A percentile compares a stretch with the other conserved stretches of the same genome.
Conservation (phyloP, 2,888 invertebrate genomes). For the Crossocerus cetratus region DNA sequence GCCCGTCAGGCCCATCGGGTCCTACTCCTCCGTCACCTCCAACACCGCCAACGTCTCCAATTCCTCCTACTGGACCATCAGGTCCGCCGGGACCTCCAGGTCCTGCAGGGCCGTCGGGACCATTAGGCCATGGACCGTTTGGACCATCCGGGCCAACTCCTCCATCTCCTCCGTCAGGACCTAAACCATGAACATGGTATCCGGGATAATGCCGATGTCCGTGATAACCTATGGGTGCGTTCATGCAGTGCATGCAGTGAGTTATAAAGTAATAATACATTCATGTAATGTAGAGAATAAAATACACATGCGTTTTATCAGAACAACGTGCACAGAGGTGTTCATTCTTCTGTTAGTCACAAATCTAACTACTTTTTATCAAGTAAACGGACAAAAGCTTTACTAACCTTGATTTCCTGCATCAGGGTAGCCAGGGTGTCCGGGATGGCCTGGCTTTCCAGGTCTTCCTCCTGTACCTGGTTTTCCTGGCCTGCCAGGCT, state of each 20-base stretch:
- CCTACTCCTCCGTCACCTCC: conserved; percentile 66
- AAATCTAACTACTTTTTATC: too few species aligned
- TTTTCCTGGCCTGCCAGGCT: conserved; percentile 64
- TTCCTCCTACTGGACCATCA: conserved; percentile 51
- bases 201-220: conserved; percentile 31
- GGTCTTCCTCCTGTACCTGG: conserved; percentile 57
- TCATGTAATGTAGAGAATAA: too few species aligned
- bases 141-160: conserved; percentile 40
- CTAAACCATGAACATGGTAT: conserved; percentile 19
- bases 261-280: too few species aligned
- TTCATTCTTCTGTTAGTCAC: too few species aligned
- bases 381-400: neutral
- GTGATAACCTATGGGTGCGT: conserved; percentile 8
- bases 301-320: too few species aligned
- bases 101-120: conserved; percentile 44
- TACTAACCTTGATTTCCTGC: neutral
- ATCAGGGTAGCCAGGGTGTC: conserved; percentile 23
- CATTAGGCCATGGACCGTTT: conserved; percentile 54
- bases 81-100: conserved; percentile 52
- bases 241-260: neutral
- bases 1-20: conserved; percentile 62
- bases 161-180: conserved; percentile 16
- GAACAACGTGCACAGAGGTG: too few species aligned
- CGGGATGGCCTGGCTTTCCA: conserved; percentile 13
- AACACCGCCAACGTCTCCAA: conserved; percentile 60